Conservation (phyloP, 2,888 invertebrate genomes). For the Parnassius mnemosyne region DNA sequence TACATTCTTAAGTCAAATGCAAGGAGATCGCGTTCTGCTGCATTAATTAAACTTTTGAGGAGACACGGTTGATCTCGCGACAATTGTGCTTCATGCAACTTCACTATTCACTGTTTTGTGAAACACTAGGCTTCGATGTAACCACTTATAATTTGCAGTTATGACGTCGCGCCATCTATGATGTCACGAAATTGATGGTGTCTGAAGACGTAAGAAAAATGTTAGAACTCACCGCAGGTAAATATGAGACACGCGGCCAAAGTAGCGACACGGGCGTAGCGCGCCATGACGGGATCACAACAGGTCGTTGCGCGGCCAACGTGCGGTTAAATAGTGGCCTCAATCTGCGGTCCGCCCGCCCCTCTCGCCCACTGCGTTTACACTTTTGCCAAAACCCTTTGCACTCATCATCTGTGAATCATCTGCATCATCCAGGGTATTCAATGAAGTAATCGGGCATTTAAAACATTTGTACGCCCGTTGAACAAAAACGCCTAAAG, state of each 20-base stretch:
- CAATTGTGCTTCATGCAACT: conserved; percentile 55
- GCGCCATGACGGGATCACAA: conserved; percentile 82
- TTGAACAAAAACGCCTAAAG: conserved; percentile 12
- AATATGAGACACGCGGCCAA: conserved; percentile 79
- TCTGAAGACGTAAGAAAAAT: conserved; percentile 73
- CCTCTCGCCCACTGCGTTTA: conserved; percentile 75
- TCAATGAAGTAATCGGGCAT: conserved; percentile 15
- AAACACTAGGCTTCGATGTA: conserved; percentile 60
- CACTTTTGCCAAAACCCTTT: conserved; percentile 73
- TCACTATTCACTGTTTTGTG: conserved; percentile 70
- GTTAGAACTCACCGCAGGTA: conserved; percentile 80
- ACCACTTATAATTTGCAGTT: conserved; percentile 58
- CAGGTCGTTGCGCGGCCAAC: conserved; percentile 78
- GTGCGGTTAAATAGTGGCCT: conserved; percentile 80
- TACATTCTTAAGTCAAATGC: conserved; percentile 62
- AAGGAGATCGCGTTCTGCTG: conserved; percentile 59
- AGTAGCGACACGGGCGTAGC: conserved; percentile 80
- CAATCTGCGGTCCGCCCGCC: conserved; percentile 78
- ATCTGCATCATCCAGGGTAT: conserved; percentile 44
- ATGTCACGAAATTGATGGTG: conserved; percentile 72
- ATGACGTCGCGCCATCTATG: conserved; percentile 63
- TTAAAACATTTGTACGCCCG: conserved; percentile 8
- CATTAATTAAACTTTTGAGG: conserved; percentile 57
- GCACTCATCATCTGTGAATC: conserved; percentile 72
- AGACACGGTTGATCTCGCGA: conserved; percentile 70